Evolutionary conservation across 2,113 vertebrate genomes (phyloP), one percentile per base, ranked within the genome.

Genomic region (Nestor notabilis): DNA sequence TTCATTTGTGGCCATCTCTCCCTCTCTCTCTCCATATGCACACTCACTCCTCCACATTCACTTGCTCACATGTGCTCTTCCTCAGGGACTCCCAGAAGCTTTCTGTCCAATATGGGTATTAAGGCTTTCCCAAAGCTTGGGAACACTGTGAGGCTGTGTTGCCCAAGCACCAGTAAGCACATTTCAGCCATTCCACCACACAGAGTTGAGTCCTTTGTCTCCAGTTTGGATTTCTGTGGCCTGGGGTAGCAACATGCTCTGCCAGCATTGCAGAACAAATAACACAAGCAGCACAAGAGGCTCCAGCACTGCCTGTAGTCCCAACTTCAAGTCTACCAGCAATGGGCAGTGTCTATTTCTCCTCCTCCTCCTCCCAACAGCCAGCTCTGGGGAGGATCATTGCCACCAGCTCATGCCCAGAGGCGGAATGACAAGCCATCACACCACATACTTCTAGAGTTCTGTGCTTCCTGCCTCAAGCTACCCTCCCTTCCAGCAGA

Each of bases 281-380:
- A 49, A 31, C 21, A 47, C 31, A 68, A 77, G 23, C 46, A 10
- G 25, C 0, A 0, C 7, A 17, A 5, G 21, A n/a, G 27, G 25
- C 61, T 74, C 46, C 1, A 1, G 50, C 17, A 17, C 37, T 56
- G 24, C 33, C 55, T 52, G 60, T 29, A 87, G 28, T 29, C 47
- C 65, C 69, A 64, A 2, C 18, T 28, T 58, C n/a, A 47, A 87
- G 11, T 19, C 50, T 7, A 56, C 29, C 63, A 71, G 25, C 41
- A 44, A 79, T 0, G 3, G 23, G 53, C 31, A 70, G 41, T 1
- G 0, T 39, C 21, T 41, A 4, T 58, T 49, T 27, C n/a, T 6
- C 33, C 23, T 63, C 47, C 23, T 63, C 47, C 27, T 47, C 33
- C 21, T 21, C 24, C 6, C 0, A 80, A 21, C 31, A 88, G 19